These are phyloP conservation scores for Serinus canaria DNA, from an alignment of 2,113 vertebrate genomes.

Conservation along the genomic window DNA sequence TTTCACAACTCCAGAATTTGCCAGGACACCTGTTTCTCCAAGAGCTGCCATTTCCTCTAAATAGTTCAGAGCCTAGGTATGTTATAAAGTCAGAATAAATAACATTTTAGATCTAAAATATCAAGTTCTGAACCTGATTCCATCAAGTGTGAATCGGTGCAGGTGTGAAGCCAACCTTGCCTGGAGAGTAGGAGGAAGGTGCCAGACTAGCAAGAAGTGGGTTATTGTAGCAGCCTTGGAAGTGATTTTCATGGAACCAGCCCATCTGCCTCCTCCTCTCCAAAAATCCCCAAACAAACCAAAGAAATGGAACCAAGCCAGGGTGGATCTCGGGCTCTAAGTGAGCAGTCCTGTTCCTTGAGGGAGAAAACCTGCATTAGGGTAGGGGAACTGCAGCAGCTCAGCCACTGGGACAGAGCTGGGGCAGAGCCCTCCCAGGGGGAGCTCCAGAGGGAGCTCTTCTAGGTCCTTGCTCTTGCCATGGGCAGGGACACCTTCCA, in stretches of 20 bases:
- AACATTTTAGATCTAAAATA: background rate
- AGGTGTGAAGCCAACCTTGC: background rate
- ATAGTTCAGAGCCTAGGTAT: background rate
- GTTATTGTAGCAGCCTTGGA: background rate
- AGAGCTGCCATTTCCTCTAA: background rate
- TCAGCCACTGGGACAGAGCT: background rate
- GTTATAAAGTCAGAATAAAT: background rate
- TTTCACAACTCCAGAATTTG: background rate
- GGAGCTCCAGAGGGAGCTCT: background rate
- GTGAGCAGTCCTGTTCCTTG: background rate
- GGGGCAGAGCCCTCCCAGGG: background rate
- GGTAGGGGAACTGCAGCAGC: background rate
- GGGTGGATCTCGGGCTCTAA: background rate
- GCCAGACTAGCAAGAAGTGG: background rate
- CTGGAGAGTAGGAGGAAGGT: background rate
- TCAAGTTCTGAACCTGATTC: background rate
- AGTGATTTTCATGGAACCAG: background rate
- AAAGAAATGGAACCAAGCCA: background rate
- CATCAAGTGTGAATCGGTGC: accelerated
- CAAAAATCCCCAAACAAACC: background rate
- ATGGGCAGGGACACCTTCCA: background rate
- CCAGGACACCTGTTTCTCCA: background rate
- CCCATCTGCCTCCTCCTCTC: background rate
- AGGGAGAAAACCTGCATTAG: background rate
- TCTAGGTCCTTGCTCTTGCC: background rate